phyloP scores from a whole-genome alignment of 2,888 invertebrate genomes.

The Drosophila pullipes region DNA sequence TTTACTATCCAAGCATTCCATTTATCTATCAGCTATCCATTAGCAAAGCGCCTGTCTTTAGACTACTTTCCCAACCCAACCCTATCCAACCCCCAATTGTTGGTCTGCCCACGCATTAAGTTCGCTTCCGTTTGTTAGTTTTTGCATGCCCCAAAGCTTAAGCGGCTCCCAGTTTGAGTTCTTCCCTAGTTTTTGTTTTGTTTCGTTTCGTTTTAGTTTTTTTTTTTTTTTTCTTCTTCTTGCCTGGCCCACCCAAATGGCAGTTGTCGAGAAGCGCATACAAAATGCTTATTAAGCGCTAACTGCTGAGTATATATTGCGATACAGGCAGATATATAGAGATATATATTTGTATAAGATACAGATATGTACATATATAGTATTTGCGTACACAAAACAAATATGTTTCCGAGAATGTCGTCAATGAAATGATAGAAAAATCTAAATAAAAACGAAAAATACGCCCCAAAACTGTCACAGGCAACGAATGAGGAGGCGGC shows the following conservation, averaged over 20 bases:
- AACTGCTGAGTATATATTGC: constrained; percentile 30
- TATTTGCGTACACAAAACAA: constrained; percentile 34
- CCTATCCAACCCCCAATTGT: neutral
- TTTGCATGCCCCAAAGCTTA: constrained; percentile 39
- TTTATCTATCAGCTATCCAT: constrained; percentile 15
- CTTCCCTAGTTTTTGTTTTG: neutral
- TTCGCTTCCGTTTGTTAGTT: constrained; percentile 59
- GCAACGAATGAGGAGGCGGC: constrained; percentile 28
- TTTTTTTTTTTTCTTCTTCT: neutral
- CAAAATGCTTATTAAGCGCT: constrained; percentile 75
- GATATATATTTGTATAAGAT: constrained; percentile 9
- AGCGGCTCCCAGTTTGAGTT: constrained; percentile 30
- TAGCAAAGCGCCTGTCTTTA: neutral
- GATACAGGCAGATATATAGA: constrained; percentile 12
- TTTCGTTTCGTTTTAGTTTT: neutral
- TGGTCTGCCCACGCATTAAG: constrained; percentile 3
- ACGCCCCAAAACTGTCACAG: constrained; percentile 54
- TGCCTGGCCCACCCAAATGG: constrained; percentile 63
- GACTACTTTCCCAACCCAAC: too few species aligned
- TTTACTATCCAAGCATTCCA: constrained; percentile 10
- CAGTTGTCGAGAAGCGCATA: constrained; percentile 66
- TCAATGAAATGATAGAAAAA: constrained; percentile 57
- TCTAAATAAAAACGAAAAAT: constrained; percentile 36
- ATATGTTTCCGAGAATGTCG: constrained; percentile 49
- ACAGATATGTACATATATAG: constrained; percentile 2